Evolutionary conservation across 2,888 invertebrate genomes (phyloP), one percentile per base, ranked within the genome.

Genomic region (Portevinia maculata): DNA sequence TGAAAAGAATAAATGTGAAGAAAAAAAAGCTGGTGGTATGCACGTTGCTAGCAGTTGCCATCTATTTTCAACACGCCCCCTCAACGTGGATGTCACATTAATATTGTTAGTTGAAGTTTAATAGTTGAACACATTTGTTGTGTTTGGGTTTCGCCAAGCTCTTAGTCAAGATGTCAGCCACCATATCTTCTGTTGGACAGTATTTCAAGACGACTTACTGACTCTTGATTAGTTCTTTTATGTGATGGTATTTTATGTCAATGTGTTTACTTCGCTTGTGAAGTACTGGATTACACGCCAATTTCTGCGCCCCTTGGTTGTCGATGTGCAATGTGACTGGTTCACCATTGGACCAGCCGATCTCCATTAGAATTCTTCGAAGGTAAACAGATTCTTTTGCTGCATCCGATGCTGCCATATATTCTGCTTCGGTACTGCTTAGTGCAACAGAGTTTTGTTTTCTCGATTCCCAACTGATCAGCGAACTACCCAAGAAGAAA

Each of bases 251-350:
- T n/a, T n/a, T n/a, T n/a, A n/a, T n/a, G n/a, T n/a, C n/a, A n/a
- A n/a, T n/a, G n/a, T n/a, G 78, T 24, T 85, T 83, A 21, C 70
- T 83, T 9, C 84, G 69, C 7, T 76, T 69, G 32, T 78, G 70
- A 32, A 55, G 73, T 19, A 53, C 76, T 1, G 69, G 55, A 57
- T 84, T 73, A 9, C 67, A 50, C 6, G 65, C 70, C 8, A 85
- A 59, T n/a, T 60, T 75, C 41, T 78, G 57, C 7, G 74, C 71
- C 21, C 67, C 67, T 17, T 69, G 60, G 46, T 75, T 83, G 32
- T 83, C 83, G 28, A 74, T 78, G n/a, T 78, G 50, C 11, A 62
- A 13, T n/a, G n/a, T 28, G 3, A 84, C 69, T 48, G 57, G 17
- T 17, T 59, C 69, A 1, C 48, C 57, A 17, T 69, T 57, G 11